Evolutionary conservation across 2,888 invertebrate genomes (phyloP).

Genomic region (Hedychridium roseum): DNA sequence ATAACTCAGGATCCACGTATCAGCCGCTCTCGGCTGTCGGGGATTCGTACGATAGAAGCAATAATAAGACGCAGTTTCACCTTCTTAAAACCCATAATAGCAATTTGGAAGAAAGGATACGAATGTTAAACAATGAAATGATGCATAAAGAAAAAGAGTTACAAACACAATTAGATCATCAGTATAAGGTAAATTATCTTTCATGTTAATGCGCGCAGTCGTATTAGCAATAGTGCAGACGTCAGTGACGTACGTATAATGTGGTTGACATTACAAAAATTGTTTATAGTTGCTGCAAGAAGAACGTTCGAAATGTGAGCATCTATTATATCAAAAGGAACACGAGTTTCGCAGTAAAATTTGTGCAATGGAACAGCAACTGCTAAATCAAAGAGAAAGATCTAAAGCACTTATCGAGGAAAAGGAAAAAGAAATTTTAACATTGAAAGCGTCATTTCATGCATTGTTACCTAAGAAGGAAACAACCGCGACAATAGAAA

Average conservation of each 20-base stretch:
- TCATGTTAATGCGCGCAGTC: no score
- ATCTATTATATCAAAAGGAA: conserved; percentile 60
- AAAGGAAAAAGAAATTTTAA: conserved; percentile 78
- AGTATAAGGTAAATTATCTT: conserved; percentile 67
- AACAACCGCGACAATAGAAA: conserved; percentile 51
- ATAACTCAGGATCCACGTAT: conserved; percentile 26
- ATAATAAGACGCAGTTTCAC: conserved; percentile 55
- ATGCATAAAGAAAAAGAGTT: conserved; percentile 73
- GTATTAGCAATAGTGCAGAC: no score
- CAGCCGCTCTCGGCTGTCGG: conserved; percentile 24
- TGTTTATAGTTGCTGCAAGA: conserved; percentile 44
- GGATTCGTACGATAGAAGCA: conserved; percentile 35
- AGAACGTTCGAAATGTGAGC: conserved; percentile 50
- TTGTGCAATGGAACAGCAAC: conserved; percentile 74
- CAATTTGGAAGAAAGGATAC: conserved; percentile 74
- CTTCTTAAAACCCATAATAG: conserved; percentile 70
- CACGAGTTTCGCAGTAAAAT: conserved; percentile 67
- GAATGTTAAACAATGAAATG: conserved; percentile 70
- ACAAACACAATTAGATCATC: conserved; percentile 68
- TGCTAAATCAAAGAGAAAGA: conserved; percentile 81
- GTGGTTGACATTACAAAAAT: conserved; percentile 2
- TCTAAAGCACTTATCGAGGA: conserved; percentile 81
- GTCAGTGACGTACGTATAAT: no score
- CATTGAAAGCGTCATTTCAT: conserved; percentile 68
- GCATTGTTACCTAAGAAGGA: conserved; percentile 65